Percentiles rank a stretch among this genome's conserved stretches.
These are phyloP conservation scores for Macropus fuliginosus DNA, from an alignment of 2,797 vertebrate genomes.

Conservation along the genomic window DNA sequence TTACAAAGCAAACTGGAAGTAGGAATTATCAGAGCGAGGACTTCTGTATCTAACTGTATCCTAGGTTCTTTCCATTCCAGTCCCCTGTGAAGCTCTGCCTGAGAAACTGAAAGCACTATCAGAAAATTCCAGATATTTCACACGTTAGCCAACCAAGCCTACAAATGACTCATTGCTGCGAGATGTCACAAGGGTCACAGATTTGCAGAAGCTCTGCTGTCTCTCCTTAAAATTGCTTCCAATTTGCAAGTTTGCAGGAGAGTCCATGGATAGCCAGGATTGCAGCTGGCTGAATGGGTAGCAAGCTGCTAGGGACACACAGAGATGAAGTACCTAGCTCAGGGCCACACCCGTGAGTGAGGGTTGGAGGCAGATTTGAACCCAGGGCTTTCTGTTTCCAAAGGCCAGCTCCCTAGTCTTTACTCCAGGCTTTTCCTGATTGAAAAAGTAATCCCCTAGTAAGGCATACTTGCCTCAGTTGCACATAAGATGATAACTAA, in stretches of 20 bases:
- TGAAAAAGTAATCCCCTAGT: background rate
- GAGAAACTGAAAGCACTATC: background rate
- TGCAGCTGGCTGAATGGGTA: background rate
- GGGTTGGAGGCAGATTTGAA: background rate
- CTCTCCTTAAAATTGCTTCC: constrained; percentile 7
- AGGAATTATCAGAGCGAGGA: background rate
- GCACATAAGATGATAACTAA: background rate
- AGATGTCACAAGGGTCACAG: background rate
- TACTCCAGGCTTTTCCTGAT: background rate
- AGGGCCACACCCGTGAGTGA: background rate
- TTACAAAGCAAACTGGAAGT: background rate
- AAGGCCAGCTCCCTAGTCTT: background rate
- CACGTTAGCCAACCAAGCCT: background rate
- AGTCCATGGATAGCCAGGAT: background rate
- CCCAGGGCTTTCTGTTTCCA: background rate
- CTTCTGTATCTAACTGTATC: background rate
- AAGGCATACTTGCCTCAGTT: background rate
- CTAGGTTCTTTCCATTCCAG: background rate
- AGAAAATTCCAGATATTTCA: background rate
- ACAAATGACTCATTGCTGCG: background rate
- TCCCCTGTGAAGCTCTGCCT: background rate
- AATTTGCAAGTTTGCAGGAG: constrained; percentile 1
- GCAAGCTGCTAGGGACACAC: background rate
- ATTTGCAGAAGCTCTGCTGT: constrained; percentile 8
- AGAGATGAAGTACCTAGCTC: background rate